phyloP scores from a whole-genome alignment of 2,797 vertebrate species.

The Loris lydekkerianus region DNA sequence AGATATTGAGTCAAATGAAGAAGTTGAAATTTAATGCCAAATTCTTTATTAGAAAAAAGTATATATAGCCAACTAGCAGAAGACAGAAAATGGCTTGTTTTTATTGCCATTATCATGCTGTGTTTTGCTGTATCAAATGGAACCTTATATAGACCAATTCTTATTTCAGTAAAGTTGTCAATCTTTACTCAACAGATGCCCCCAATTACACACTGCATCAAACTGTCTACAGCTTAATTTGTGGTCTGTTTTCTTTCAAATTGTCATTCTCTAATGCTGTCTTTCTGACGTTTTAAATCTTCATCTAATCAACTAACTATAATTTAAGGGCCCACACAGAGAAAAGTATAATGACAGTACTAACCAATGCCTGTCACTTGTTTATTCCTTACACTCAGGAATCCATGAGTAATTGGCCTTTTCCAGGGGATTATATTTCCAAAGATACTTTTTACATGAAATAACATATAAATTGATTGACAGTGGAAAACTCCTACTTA shows the following conservation, averaged over 20 bases:
- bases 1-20: not conserved
- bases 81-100: not conserved
- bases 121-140: not conserved
- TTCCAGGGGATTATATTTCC: conserved; percentile 53
- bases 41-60: conserved; percentile 29
- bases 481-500: not conserved
- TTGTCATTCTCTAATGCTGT: conserved; percentile 11
- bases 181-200: not conserved
- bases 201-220: not conserved
- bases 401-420: not conserved
- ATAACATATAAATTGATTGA: not conserved
- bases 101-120: not conserved
- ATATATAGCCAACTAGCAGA: not conserved
- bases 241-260: not conserved
- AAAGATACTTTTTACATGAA: not conserved
- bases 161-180: conserved; percentile 24
- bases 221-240: conserved; percentile 52
- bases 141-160: not conserved
- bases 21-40: not conserved
- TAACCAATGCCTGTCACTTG: not conserved
- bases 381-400: not conserved
- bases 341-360: not conserved
- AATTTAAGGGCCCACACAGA: not conserved
- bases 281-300: conserved; percentile 41
- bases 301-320: conserved; percentile 19